Base-by-base conservation (phyloP, 2,888 invertebrate species). In the Agrilus biguttatus region DNA sequence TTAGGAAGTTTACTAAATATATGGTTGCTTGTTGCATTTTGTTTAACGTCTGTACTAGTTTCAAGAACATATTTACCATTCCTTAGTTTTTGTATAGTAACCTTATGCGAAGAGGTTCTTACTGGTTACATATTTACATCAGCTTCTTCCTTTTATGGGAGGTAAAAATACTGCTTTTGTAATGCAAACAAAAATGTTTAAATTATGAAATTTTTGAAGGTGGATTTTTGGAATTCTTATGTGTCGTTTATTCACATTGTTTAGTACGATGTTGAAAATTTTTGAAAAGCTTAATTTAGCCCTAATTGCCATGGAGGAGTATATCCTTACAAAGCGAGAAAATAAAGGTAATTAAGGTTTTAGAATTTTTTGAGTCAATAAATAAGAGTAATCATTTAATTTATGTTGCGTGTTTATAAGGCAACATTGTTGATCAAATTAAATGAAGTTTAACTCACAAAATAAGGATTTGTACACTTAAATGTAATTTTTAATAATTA, bases 1-100 rank as follows among this genome's bases (percentile, higher is more conserved):
- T 68, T 69, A 53, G 72, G 73, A 62, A 68, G 71, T 65, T 68
- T 72, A 61, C 65, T 72, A 53, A 73, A 74, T 54, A 65, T 67
- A 51, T 73, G 74, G 74, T 67, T 74, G 46, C 70, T 70, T 57
- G 65, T 65, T 57, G 70, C 73, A 23, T 72, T 73, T 61, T 61
- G 73, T 51, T 69, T 72, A 60, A 72, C 72, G 59, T 70, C 71
- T 59, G 68, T 71, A 45, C 63, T 73, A 44, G 65, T 67, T 49
- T 69, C 68, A 55, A 70, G 66, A 58, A 72, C 70, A 59, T 72
- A 73, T 55, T 62, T 74, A 50, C 55, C 73, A 55, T 67, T 74
- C 52, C 65, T 74, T 50, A 73, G 73, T 58, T 61, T 72, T 46
- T 71, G 72, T 54, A 65, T 71, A 34, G 28, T 28, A 28, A 28